A percentile compares a stretch with the other conserved stretches of the same genome.
Conservation (phyloP, 2,797 vertebrate species). For the Psittacula derbiana region DNA sequence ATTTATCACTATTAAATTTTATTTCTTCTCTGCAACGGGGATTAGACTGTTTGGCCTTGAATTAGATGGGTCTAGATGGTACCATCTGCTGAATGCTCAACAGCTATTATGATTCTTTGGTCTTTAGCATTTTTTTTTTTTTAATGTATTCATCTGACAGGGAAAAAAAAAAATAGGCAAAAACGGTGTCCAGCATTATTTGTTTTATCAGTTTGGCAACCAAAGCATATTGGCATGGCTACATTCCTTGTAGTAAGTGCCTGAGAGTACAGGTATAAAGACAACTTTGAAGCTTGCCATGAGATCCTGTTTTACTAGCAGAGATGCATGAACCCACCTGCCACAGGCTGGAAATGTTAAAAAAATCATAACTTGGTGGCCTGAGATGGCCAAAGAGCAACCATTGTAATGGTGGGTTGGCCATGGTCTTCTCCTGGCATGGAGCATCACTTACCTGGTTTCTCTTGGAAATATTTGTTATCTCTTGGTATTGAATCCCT, state of each 20-base stretch:
- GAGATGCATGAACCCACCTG: slow-evolving; percentile 24
- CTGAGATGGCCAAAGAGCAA: background rate
- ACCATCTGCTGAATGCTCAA: slow-evolving; percentile 65
- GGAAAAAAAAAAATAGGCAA: slow-evolving; percentile 59
- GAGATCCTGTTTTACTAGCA: slow-evolving; percentile 57
- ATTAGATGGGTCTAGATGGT: slow-evolving; percentile 64
- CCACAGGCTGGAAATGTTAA: slow-evolving; percentile 18
- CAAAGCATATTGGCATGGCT: slow-evolving; percentile 54
- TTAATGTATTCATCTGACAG: slow-evolving; percentile 55
- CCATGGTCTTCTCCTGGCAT: fast-evolving
- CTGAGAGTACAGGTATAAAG: slow-evolving; percentile 29
- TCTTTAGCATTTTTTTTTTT: slow-evolving; percentile 2
- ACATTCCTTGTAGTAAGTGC: slow-evolving; percentile 49
- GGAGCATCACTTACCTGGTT: background rate
- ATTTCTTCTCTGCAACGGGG: slow-evolving; percentile 26
- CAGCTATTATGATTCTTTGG: slow-evolving; percentile 55
- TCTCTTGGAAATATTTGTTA: fast-evolving
- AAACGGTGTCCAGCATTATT: slow-evolving; percentile 50
- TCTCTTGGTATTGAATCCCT: background rate
- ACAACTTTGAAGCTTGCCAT: slow-evolving; percentile 47
- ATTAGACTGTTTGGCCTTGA: slow-evolving; percentile 56
- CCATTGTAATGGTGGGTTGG: fast-evolving
- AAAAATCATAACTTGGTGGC: background rate
- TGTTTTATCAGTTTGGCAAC: slow-evolving; percentile 52
- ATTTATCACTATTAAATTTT: slow-evolving; percentile 57